Conservation (phyloP, 2,113 vertebrate species). For the Phocoena sinus region DNA sequence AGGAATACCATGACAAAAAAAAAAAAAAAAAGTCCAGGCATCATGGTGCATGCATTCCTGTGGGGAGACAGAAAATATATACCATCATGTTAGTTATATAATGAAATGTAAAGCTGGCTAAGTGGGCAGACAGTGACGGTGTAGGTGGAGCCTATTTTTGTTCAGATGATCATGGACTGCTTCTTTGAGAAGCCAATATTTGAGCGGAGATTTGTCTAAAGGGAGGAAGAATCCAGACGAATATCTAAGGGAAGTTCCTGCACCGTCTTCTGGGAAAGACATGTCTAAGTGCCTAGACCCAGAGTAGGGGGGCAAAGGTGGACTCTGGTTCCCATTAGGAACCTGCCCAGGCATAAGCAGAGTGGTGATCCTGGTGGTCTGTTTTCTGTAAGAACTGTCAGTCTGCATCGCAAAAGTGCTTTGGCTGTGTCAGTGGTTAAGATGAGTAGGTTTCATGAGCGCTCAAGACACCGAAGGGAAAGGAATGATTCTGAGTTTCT, state of each 20-base stretch:
- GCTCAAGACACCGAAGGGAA: neutral
- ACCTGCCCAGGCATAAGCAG: neutral
- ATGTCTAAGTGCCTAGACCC: neutral
- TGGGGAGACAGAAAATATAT: neutral
- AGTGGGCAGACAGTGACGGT: neutral
- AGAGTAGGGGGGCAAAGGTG: rapidly evolving
- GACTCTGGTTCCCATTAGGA: neutral
- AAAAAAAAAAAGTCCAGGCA: neutral
- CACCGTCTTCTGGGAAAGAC: neutral
- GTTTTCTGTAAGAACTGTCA: neutral
- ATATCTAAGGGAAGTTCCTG: neutral
- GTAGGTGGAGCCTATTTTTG: neutral
- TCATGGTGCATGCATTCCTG: neutral
- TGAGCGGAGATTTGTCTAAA: neutral
- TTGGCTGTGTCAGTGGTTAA: neutral
- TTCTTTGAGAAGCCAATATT: neutral
- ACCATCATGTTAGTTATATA: too few relatives aligned
- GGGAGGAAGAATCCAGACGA: neutral
- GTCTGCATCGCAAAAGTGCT: neutral
- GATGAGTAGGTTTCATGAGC: neutral
- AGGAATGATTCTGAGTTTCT: neutral
- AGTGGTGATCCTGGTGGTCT: neutral
- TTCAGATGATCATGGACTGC: neutral
- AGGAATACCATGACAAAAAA: neutral
- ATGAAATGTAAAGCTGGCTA: neutral